Evolutionary conservation across 2,113 vertebrate genomes (phyloP), one percentile per base, ranked within the genome.

Genomic region (Phoenicopterus ruber): DNA sequence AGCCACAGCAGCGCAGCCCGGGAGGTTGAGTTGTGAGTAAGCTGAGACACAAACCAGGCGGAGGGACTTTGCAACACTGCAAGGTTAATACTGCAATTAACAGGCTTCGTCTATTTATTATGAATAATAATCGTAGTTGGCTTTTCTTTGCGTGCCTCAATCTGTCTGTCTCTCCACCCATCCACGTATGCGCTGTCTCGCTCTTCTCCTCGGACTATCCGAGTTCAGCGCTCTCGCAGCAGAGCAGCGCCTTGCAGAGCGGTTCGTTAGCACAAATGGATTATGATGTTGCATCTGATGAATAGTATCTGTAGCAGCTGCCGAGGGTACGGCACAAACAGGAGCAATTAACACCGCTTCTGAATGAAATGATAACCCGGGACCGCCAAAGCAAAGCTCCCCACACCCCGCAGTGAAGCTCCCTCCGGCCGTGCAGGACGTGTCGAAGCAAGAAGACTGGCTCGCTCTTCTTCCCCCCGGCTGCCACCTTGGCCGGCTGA

Each of bases 131-230:
- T 42, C 38, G 4, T 6, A 15, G 18, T 1, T 24, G 19, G 2
- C 18, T 94, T 81, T 47, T 32, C 65, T 84, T 21, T 11, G 34
- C 24, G 2, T 15, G n/a, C 73, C 59, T 52, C 79, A 10, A 11
- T 12, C 28, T 62, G 44, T 40, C 52, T 8, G 2, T 38, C 49
- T 58, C 74, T 11, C 69, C 77, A 18, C 49, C n/a, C 76, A 17
- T 0, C 52, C 81, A 2, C 1, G 2, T 12, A 7, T 2, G 22
- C 4, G 5, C 54, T 13, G 0, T 17, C 44, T 65, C 44, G 36
- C 25, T 34, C 47, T 49, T 26, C 80, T 44, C 76, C 76, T 69
- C 4, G 0, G 29, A 6, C 55, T 18, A 2, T 3, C 82, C 2
- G 1, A 21, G 59, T 13, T 25, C 66, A 9, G 9, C 4, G 3